These are phyloP conservation scores for Tachycineta bicolor DNA, from an alignment of 2,113 vertebrate species.

Conservation along the genomic window DNA sequence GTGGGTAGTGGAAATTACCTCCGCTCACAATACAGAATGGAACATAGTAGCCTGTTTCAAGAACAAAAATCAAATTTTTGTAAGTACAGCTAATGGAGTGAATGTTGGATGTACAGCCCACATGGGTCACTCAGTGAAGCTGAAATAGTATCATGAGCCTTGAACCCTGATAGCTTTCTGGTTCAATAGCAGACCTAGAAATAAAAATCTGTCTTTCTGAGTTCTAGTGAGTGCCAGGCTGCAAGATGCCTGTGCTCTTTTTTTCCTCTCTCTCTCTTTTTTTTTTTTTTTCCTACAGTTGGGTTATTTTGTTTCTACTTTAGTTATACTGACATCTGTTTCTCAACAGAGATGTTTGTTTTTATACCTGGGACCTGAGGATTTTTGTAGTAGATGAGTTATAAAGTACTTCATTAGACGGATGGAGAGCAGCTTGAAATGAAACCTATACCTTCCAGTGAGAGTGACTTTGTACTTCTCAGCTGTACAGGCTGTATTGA, in stretches of 20 bases:
- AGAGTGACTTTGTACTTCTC: not conserved
- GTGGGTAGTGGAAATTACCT: not conserved
- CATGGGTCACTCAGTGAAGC: not conserved
- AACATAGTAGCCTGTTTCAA: not conserved
- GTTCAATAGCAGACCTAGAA: not conserved
- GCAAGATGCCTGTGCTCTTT: not conserved
- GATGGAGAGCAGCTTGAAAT: constrained; percentile 8
- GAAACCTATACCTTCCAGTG: not conserved
- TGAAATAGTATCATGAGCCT: not conserved
- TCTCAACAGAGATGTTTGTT: constrained; percentile 10
- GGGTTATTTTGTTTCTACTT: not conserved
- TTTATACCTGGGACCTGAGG: not conserved
- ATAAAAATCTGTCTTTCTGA: not conserved
- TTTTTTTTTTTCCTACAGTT: not conserved
- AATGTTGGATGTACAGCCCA: not conserved
- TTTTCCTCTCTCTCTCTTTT: too few relatives aligned
- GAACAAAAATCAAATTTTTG: not conserved
- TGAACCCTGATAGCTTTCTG: not conserved
- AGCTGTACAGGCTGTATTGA: constrained; percentile 1
- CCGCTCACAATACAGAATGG: not conserved
- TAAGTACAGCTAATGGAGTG: not conserved
- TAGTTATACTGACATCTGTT: not conserved
- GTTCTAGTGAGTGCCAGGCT: not conserved
- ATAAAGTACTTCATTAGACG: constrained; percentile 17
- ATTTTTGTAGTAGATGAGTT: not conserved